phyloP scores from a whole-genome alignment of 2,113 vertebrate species.

The Vulpes vulpes region DNA sequence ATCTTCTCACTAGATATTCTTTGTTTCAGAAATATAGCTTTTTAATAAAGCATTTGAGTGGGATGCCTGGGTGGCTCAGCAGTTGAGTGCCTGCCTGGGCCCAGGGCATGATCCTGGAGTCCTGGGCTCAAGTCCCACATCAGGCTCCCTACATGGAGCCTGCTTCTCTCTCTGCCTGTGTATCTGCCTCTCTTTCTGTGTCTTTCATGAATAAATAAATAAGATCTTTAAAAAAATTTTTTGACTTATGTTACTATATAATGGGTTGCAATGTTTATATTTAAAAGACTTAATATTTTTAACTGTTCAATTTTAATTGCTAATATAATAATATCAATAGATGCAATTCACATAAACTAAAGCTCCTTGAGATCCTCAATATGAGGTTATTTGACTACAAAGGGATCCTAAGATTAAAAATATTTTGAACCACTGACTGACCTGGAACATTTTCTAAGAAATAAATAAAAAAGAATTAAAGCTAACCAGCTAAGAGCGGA shows the following conservation, averaged over 20 bases:
- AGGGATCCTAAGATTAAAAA: background rate
- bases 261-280: background rate
- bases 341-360: background rate
- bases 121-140: too few relatives aligned
- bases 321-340: background rate
- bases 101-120: too few relatives aligned
- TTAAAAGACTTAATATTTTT: background rate
- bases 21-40: background rate
- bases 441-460: background rate
- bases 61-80: too few relatives aligned
- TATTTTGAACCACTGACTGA: background rate
- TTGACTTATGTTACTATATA: background rate
- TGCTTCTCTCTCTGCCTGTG: too few relatives aligned
- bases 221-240: too few relatives aligned
- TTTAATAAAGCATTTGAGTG: background rate
- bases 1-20: background rate
- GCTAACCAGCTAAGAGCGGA: background rate
- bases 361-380: background rate
- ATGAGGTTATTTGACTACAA: background rate
- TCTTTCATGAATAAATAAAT: too few relatives aligned
- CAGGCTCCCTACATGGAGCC: too few relatives aligned
- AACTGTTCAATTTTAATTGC: slow-evolving; percentile 14
- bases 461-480: background rate
- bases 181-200: background rate
- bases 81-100: too few relatives aligned